Evolutionary conservation across 2,888 invertebrate species (phyloP), one percentile per base, ranked within the genome.

Genomic region (Hirtodrosophila duncani): DNA sequence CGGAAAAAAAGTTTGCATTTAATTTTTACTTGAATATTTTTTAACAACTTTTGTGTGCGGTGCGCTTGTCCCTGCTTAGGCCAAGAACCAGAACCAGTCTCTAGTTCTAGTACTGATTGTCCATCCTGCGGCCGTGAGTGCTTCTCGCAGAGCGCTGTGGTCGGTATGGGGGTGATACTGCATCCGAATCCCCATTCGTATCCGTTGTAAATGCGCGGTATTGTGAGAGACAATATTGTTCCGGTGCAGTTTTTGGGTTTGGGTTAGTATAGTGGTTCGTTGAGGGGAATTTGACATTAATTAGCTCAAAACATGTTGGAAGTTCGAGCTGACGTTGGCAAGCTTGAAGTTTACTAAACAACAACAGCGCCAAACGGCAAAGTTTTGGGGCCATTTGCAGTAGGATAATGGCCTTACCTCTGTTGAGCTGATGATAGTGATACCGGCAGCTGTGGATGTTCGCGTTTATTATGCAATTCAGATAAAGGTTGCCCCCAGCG

Each of bases 1-100:
- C 72, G 72, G 79, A 79, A 75, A 75, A n/a, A 75, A 77, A 75
- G 72, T 79, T 77, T 77, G 78, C 75, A 79, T 77, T 80, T 67
- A 66, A 80, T 80, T 77, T 77, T 66, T 66, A 56, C 70, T 72
- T 70, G 63, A 61, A 63, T 72, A 67, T 61, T 80, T 72, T 70
- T 66, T 56, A 67, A 78, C 69, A 48, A 63, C 59, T 59, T 41
- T 34, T 46, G 45, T 51, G 36, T 29, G 57, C 36, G 26, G 20
- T 31, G 49, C 5, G 3, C 3, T 26, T 7, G n/a, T n/a, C n/a
- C n/a, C n/a, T n/a, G n/a, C n/a, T n/a, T n/a, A n/a, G n/a, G n/a
- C n/a, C n/a, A n/a, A n/a, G n/a, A n/a, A n/a, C n/a, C n/a, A n/a
- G n/a, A n/a, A n/a, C n/a, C n/a, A n/a, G n/a, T n/a, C n/a, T n/a